Evolutionary conservation across 2,797 vertebrate species (phyloP).

Genomic region (Ataeniobius toweri): DNA sequence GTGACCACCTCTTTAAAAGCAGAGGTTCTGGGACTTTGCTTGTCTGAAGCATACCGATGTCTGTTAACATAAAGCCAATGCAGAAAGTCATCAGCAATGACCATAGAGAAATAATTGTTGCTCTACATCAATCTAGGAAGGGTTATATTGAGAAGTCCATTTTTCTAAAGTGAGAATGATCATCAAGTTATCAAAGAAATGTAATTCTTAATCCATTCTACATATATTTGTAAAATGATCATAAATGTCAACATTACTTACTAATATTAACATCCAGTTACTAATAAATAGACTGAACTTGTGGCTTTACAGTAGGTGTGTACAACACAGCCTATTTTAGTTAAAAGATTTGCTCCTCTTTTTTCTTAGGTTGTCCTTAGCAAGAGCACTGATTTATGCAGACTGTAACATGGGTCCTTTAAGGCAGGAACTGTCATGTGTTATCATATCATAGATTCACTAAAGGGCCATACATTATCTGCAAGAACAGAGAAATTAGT

Average conservation of each 20-base stretch:
- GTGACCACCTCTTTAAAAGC: too few relatives aligned
- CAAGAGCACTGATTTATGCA: background rate
- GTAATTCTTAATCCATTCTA: background rate
- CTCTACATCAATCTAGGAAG: background rate
- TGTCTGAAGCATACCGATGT: too few relatives aligned
- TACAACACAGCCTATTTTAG: background rate
- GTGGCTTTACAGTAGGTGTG: background rate
- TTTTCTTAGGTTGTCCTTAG: slow-evolving; percentile 1
- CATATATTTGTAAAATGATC: background rate
- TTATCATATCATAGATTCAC: background rate
- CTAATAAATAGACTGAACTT: background rate
- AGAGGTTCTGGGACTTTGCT: too few relatives aligned
- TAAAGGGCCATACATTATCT: background rate
- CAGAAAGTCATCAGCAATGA: too few relatives aligned
- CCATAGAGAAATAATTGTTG: background rate
- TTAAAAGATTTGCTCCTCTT: background rate
- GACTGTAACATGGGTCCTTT: background rate
- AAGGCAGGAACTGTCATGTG: background rate
- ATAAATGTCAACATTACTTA: background rate
- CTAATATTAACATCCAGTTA: background rate
- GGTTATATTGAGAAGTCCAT: background rate
- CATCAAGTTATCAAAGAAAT: background rate
- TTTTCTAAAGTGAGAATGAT: background rate
- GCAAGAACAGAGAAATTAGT: background rate
- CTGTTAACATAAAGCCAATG: too few relatives aligned